Evolutionary conservation across 2,797 vertebrate genomes (phyloP), one percentile per base, ranked within the genome.

Genomic region (Falco rusticolus): DNA sequence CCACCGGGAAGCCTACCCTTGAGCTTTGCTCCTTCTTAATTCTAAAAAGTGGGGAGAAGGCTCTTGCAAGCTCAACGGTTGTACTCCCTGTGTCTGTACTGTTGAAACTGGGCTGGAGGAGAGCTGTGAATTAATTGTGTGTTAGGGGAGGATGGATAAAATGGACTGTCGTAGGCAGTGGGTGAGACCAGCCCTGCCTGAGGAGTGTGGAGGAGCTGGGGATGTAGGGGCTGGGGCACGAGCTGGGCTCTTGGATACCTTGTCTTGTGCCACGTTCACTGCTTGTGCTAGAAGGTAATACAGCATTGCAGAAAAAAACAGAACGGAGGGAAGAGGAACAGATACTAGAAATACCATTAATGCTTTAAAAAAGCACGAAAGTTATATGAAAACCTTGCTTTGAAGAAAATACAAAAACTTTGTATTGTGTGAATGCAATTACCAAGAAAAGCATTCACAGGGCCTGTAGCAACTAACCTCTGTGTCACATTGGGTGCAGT

Each of bases 121-220:
- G 68, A 70, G 64, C 33, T 85, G 51, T 69, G 66, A 48, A 43
- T 86, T 57, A 63, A 14, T 53, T 3, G 1, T 33, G 16, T 72
- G 21, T 60, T 53, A 56, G 29, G 51, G 64, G 20, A 80, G 43
- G 68, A n/a, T 39, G 26, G 47, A 16, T 72, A 51, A 83, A 74
- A 60, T 1, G 15, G 28, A 34, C 74, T 57, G 33, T 68, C 1
- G 0, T 1, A 10, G 64, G 60, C 5, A 5, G 39, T 25, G 72
- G 37, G 54, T 60, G 43, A 50, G 53, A 43, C 16, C 31, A 88
- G 56, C n/a, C 33, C 39, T 59, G 43, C 53, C 33, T 47, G 50
- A 60, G 53, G 25, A 19, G 15, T 0, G 0, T 5, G 18, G 33
- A 28, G 45, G 26, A 64, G 57, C 29, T 66, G 9, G 12, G 13